Evolutionary conservation across 1,140 invertebrate genomes (phyloP), one percentile per base, ranked within the genome.

Genomic region (Dendroctonus ponderosae): DNA sequence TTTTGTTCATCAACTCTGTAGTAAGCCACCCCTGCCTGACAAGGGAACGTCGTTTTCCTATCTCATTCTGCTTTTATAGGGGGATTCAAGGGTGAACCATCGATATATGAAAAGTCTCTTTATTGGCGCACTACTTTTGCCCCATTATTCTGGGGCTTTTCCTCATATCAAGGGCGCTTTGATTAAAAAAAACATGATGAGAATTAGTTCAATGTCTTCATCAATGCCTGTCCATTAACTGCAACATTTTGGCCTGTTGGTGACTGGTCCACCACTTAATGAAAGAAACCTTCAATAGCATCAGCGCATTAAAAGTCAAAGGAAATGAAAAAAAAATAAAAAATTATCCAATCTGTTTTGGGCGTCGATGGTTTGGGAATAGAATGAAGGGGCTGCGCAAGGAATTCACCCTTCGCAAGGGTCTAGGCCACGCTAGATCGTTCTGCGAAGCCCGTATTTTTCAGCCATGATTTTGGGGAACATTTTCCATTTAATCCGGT

Each of bases 11-110:
- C 57, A 48, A 49, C n/a, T 39, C 11, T 39, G 7, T 51, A 50
- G 59, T 62, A 51, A 62, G 51, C 46, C 59, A 62, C 59, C 59
- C 59, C 49, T 62, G 59, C 49, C 51, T 40, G 38, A 62, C 48
- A 41, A 49, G 49, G 58, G 15, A 41, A 39, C 12, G 59, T 8
- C 26, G 14, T 62, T 26, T 50, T 62, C 51, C 59, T 52, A 62
- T 50, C 59, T 51, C 48, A 12, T 14, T 51, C 37, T 37, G 11
- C 12, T 48, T 50, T 62, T 62, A 50, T 39, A 40, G 12, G n/a
- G 52, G 37, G 53, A 41, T 9, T n/a, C 11, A 39, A 37, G 54
- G 54, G 26, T 44, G 44, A 60, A 49, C 39, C 59, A 62, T 51
- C 9, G 48, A 62, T 38, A 40, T 49, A 7, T 62, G 52, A 62